phyloP scores from a whole-genome alignment of 1,140 invertebrate genomes.

The Dendroctonus ponderosae region DNA sequence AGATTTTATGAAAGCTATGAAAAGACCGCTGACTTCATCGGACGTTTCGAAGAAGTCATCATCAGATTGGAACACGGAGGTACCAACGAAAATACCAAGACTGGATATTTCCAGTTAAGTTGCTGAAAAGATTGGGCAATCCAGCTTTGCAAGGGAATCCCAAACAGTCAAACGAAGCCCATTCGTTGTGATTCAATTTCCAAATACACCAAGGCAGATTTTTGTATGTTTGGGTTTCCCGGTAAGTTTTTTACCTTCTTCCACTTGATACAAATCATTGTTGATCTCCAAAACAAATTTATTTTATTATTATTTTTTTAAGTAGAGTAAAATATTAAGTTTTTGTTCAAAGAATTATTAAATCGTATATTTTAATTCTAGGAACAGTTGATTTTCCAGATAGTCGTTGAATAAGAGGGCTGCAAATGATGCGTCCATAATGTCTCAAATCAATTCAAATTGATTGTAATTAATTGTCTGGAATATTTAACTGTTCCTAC shows the following conservation, averaged over 20 bases:
- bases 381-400: slow-evolving; percentile 4
- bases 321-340: slow-evolving; percentile 28
- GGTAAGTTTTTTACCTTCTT: slow-evolving; percentile 26
- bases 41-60: slow-evolving; percentile 25
- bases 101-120: slow-evolving; percentile 32
- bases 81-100: slow-evolving; percentile 32
- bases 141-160: slow-evolving; percentile 13
- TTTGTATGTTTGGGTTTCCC: slow-evolving; percentile 4
- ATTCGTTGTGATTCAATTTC: too few relatives aligned
- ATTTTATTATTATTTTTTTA: slow-evolving; percentile 33
- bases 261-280: slow-evolving; percentile 35
- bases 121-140: slow-evolving; percentile 6
- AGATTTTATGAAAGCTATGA: slow-evolving; percentile 35
- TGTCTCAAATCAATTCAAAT: too few relatives aligned
- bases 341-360: slow-evolving; percentile 31
- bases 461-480: background rate
- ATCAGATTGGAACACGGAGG: slow-evolving; percentile 22
- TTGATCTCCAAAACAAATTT: slow-evolving; percentile 30
- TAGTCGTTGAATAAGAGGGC: too few relatives aligned
- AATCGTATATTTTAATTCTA: slow-evolving; percentile 14
- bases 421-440: too few relatives aligned
- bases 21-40: slow-evolving; percentile 20
- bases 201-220: background rate
- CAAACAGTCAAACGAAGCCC: background rate
- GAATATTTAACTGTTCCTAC: background rate